Evolutionary conservation across 2,888 invertebrate species (phyloP), one percentile per base, ranked within the genome.

Genomic region (Noctua fimbriata): DNA sequence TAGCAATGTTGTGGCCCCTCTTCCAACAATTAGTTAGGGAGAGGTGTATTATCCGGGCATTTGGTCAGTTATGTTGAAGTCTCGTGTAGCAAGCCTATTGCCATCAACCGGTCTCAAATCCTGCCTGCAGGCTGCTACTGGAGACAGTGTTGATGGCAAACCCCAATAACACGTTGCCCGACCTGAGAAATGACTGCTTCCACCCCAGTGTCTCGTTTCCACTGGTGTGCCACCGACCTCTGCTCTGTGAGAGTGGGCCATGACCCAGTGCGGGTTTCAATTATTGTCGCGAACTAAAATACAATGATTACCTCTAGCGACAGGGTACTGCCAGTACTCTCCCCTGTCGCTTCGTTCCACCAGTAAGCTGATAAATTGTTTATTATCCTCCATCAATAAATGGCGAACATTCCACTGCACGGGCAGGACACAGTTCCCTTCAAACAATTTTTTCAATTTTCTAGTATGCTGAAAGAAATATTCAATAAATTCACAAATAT

Each of bases 331-430:
- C 82, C 91, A 88, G 79, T 92, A 95, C 73, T 92, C 89, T 1
- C 95, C 95, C 60, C 93, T 88, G 16, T 94, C 93, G 0, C 89
- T 89, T 24, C 87, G 88, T 75, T 94, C 93, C 4, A 94, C 94
- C 18, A 95, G 73, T 5, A 95, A 83, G 6, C 75, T 82, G 0
- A 91, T 91, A 0, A 28, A 24, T 3, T 93, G 91, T 0, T 28
- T 0, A 0, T 85, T 67, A 6, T 93, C 88, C 55, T 79, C 89
- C 91, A 94, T 91, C 1, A 95, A 66, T 1, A 95, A 80, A 21
- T 89, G 88, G 0, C 88, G 92, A 0, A 93, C 89, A 0, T 92
- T 88, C 95, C 94, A 95, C 82, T 93, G 91, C 0, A 95, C 91
- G 0, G 92, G 91, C 10, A 87, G 55, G 6, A 86, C 76, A 1